These are phyloP conservation scores for Carassius gibelio DNA, from an alignment of 2,113 vertebrate genomes.

Conservation along the genomic window DNA sequence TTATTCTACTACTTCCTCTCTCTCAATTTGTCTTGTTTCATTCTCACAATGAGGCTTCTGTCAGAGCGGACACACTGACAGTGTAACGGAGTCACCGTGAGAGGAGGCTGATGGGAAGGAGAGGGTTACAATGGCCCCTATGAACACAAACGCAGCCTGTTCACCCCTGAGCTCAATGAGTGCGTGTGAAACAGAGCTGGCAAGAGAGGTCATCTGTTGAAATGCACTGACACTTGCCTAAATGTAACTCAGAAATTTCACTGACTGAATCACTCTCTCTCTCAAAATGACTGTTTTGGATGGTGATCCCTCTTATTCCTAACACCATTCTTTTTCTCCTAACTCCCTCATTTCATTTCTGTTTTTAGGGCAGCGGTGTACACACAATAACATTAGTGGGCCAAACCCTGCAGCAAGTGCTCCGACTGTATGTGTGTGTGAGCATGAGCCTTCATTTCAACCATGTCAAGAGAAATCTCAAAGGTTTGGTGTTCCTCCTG, in stretches of 20 bases:
- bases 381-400: slow-evolving; percentile 18
- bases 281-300: not conserved
- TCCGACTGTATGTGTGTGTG: not conserved
- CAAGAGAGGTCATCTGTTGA: not conserved
- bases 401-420: not conserved
- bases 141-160: slow-evolving; percentile 55
- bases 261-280: not conserved
- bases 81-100: slow-evolving; percentile 56
- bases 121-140: slow-evolving; percentile 69
- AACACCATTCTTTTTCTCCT: not conserved
- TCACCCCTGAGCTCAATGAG: slow-evolving; percentile 35
- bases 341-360: slow-evolving; percentile 41
- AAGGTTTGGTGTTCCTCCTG: not conserved
- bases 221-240: not conserved
- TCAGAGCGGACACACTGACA: slow-evolving; percentile 26
- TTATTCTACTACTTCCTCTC: slow-evolving; percentile 34
- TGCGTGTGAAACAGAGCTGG: not conserved
- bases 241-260: not conserved
- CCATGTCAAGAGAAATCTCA: not conserved
- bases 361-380: slow-evolving; percentile 55
- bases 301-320: not conserved
- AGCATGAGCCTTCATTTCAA: not conserved
- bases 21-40: slow-evolving; percentile 56
- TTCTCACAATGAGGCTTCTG: slow-evolving; percentile 60
- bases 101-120: slow-evolving; percentile 59